phyloP scores from a whole-genome alignment of 2,797 vertebrate species.

The Gadopsis marmoratus region DNA sequence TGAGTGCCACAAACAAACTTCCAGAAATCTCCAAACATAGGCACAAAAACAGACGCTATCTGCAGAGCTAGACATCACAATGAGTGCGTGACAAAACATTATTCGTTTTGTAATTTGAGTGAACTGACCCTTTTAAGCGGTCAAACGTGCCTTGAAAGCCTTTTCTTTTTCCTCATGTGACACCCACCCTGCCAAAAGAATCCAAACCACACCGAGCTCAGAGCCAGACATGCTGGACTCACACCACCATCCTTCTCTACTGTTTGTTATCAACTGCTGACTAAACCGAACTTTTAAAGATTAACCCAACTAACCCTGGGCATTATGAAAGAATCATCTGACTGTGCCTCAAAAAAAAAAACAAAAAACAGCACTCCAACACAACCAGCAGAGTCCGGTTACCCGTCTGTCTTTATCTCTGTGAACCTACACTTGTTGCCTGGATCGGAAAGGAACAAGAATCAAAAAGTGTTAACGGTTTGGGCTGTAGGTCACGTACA shows the following conservation, averaged over 20 bases:
- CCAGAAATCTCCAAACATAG: not conserved
- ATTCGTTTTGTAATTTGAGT: constrained; percentile 4
- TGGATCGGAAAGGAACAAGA: constrained; percentile 59
- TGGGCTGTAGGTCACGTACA: constrained; percentile 10
- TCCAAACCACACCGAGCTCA: constrained; percentile 49
- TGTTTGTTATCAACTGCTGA: constrained; percentile 38
- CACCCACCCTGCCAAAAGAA: not conserved
- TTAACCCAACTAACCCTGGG: constrained; percentile 27
- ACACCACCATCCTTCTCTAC: constrained; percentile 44
- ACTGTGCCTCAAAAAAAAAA: constrained; percentile 31
- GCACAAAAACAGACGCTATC: not conserved
- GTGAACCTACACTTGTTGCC: constrained; percentile 81
- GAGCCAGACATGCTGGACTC: constrained; percentile 61
- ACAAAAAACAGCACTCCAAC: constrained; percentile 65
- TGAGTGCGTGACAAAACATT: not conserved
- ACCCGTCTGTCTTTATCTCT: constrained; percentile 84
- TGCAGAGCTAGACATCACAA: not conserved
- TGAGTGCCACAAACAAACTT: not conserved
- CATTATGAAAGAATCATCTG: constrained; percentile 23
- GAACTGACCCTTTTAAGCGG: constrained; percentile 8
- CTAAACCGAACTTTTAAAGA: constrained; percentile 43
- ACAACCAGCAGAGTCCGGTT: constrained; percentile 74
- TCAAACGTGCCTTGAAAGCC: constrained; percentile 10
- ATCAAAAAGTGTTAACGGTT: constrained; percentile 37
- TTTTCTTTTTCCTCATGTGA: not conserved